Percentiles rank a stretch among this genome's conserved stretches.
Conservation (phyloP, 1,140 invertebrate genomes). For the Hestina assimilis region DNA sequence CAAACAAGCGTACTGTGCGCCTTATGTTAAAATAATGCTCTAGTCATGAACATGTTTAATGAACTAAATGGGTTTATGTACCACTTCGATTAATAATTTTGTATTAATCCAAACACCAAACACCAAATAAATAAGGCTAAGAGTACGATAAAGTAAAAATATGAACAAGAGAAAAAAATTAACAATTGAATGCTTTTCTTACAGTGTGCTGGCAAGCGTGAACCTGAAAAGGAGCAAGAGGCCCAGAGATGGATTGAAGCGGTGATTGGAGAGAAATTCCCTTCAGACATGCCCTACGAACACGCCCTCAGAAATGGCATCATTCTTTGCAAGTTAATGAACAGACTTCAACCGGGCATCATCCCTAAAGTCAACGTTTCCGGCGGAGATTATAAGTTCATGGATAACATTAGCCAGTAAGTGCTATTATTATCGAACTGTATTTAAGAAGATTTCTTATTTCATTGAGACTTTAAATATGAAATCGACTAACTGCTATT, state of each 20-base stretch:
- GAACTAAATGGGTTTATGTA: no score
- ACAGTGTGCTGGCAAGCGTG: constrained; percentile 90
- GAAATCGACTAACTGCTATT: no score
- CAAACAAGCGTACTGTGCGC: no score
- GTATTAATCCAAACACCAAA: no score
- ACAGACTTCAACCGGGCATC: constrained; percentile 89
- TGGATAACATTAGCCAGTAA: constrained; percentile 95
- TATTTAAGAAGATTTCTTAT: background rate
- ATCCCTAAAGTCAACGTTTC: constrained; percentile 92
- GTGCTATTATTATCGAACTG: constrained; percentile 48
- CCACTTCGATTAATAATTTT: no score
- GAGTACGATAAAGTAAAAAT: no score
- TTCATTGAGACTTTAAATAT: background rate
- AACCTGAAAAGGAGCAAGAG: constrained; percentile 89
- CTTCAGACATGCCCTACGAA: constrained; percentile 83
- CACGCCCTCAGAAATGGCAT: constrained; percentile 90
- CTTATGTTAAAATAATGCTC: no score
- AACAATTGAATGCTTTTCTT: constrained; percentile 37
- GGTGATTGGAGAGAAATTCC: constrained; percentile 89
- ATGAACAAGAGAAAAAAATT: background rate
- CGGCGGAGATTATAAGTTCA: constrained; percentile 95
- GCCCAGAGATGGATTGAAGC: constrained; percentile 93
- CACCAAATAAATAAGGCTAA: no score
- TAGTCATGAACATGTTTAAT: no score
- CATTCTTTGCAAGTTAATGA: constrained; percentile 91